phyloP scores from a whole-genome alignment of 2,888 invertebrate species.

The Aquatica leii region DNA sequence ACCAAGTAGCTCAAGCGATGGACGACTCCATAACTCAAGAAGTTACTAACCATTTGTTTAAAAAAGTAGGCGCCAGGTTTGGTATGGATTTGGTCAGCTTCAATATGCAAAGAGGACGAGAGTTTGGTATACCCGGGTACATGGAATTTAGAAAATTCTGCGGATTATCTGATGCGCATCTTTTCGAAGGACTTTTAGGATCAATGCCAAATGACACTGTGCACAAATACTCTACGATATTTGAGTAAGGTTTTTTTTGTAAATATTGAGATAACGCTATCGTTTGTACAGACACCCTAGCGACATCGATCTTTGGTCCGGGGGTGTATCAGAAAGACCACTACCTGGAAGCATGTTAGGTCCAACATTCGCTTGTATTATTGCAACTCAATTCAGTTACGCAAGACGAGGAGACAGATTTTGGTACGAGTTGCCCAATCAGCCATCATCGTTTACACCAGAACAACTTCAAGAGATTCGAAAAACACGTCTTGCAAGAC shows the following conservation, averaged over 20 bases:
- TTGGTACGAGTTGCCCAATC: constrained; percentile 93
- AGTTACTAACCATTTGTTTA: constrained; percentile 92
- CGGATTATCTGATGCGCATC: constrained; percentile 79
- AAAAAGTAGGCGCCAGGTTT: constrained; percentile 75
- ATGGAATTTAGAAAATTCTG: constrained; percentile 94
- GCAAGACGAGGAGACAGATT: constrained; percentile 90
- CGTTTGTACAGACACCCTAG: constrained; percentile 73
- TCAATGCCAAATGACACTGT: constrained; percentile 91
- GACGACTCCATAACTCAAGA: constrained; percentile 91
- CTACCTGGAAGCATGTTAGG: constrained; percentile 92
- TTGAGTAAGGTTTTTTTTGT: constrained; percentile 67
- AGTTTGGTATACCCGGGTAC: constrained; percentile 90
- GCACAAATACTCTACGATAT: constrained; percentile 81
- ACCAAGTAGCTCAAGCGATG: constrained; percentile 94
- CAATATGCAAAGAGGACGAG: constrained; percentile 92
- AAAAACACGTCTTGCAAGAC: constrained; percentile 79
- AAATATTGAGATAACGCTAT: not conserved
- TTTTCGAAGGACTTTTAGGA: constrained; percentile 82
- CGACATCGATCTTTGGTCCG: constrained; percentile 95
- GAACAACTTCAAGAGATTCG: constrained; percentile 86
- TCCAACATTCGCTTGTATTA: constrained; percentile 92
- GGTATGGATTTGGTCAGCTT: constrained; percentile 92
- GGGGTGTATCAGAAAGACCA: constrained; percentile 90
- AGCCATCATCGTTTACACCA: constrained; percentile 89
- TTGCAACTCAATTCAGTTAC: constrained; percentile 92